Conservation (phyloP, 2,888 invertebrate species). For the Nebria brevicollis region DNA sequence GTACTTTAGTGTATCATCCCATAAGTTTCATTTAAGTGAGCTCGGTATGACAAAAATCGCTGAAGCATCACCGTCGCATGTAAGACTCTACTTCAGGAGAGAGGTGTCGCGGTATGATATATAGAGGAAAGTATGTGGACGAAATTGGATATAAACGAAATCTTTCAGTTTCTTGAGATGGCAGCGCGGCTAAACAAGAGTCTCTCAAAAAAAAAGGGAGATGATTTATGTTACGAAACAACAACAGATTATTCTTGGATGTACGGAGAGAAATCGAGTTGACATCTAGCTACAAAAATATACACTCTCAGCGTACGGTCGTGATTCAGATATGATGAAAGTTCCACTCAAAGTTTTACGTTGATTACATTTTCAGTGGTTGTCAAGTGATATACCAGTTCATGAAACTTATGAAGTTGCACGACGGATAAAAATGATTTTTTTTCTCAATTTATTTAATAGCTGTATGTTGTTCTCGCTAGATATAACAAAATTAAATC, state of each 20-base stretch:
- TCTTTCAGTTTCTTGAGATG: conserved; percentile 33
- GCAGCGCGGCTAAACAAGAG: conserved; percentile 41
- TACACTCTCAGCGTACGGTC: conserved; percentile 24
- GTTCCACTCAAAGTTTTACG: conserved; percentile 8
- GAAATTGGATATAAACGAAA: conserved; percentile 47
- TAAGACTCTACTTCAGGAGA: conserved; percentile 1
- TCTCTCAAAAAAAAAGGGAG: conserved; percentile 25
- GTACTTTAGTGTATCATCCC: neutral
- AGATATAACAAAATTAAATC: conserved; percentile 27
- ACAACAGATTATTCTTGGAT: conserved; percentile 43
- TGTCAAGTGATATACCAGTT: neutral
- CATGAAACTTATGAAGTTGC: conserved; percentile 17
- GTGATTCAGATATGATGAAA: conserved; percentile 39
- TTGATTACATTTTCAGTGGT: conserved; percentile 24
- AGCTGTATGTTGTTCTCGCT: neutral
- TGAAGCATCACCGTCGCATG: conserved; percentile 25
- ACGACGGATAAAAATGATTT: conserved; percentile 15
- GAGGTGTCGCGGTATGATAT: conserved; percentile 42
- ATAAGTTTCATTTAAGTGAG: conserved; percentile 18
- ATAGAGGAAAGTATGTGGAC: conserved; percentile 44
- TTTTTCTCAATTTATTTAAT: conserved; percentile 26
- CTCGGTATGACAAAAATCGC: conserved; percentile 29
- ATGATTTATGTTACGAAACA: conserved; percentile 46
- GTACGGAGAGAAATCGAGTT: conserved; percentile 27
- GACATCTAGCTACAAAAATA: conserved; percentile 44